phyloP scores from a whole-genome alignment of 2,797 vertebrate genomes.

The Gymnoscopelus braueri region DNA sequence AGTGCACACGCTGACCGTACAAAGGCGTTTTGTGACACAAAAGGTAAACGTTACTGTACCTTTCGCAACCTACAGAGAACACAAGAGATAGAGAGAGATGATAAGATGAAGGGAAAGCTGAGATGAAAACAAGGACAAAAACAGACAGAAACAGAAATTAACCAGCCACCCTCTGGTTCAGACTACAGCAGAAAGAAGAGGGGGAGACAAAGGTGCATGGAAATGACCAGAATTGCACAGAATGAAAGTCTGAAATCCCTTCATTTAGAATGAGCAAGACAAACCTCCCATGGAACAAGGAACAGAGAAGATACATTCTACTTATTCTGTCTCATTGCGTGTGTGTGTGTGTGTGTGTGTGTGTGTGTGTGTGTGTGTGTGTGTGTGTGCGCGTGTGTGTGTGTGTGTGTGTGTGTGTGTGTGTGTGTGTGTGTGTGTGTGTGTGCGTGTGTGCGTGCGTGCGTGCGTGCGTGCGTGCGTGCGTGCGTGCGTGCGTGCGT shows the following conservation, averaged over 20 bases:
- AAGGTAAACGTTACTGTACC: conserved; percentile 47
- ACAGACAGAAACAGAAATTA: conserved; percentile 17
- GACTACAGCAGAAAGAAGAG: background rate
- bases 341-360: no score
- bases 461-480: no score
- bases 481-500: no score
- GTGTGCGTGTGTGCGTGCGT: no score
- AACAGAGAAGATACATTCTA: conserved; percentile 20
- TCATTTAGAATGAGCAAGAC: conserved; percentile 3
- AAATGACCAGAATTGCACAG: conserved; percentile 43
- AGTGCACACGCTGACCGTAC: conserved; percentile 77
- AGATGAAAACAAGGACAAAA: conserved; percentile 32
- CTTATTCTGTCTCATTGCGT: conserved; percentile 26
- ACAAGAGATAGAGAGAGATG: conserved; percentile 48
- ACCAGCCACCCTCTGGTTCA: background rate
- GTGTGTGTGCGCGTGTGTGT: no score
- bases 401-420: no score
- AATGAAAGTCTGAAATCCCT: conserved; percentile 31
- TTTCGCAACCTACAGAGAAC: conserved; percentile 48
- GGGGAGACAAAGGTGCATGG: conserved; percentile 34
- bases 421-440: no score
- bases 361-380: no score
- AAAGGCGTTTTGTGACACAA: conserved; percentile 60
- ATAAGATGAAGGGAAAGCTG: conserved; percentile 58
- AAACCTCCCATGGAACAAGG: background rate